Conservation (phyloP, 2,113 vertebrate genomes). For the Gambusia holbrooki region DNA sequence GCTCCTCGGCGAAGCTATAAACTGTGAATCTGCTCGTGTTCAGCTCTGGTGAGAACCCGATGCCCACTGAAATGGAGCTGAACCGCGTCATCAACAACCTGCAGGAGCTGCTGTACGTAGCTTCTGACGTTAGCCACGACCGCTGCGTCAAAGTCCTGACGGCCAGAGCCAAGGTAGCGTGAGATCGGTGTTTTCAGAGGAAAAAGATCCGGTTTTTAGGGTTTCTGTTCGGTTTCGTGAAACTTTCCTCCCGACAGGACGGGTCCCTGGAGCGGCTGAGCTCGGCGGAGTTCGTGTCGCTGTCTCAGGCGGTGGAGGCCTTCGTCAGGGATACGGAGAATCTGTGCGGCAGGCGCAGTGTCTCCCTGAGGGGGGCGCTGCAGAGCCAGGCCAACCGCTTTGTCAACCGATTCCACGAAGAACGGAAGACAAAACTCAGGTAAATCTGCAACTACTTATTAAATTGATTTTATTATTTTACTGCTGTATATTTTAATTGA, state of each 20-base stretch:
- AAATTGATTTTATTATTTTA: no score
- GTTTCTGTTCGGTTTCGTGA: background rate
- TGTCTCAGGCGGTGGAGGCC: conserved; percentile 90
- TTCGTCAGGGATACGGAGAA: conserved; percentile 91
- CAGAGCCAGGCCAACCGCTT: conserved; percentile 97
- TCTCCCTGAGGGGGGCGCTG: conserved; percentile 91
- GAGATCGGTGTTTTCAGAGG: no score
- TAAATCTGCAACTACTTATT: conserved; percentile 38
- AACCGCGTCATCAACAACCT: conserved; percentile 86
- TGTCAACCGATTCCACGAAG: conserved; percentile 96
- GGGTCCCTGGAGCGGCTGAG: conserved; percentile 95
- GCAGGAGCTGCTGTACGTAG: conserved; percentile 88
- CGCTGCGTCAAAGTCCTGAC: conserved; percentile 95
- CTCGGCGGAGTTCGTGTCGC: conserved; percentile 90
- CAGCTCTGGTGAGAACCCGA: conserved; percentile 88
- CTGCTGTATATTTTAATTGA: no score
- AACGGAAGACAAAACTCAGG: conserved; percentile 96
- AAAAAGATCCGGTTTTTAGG: background rate
- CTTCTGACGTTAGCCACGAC: conserved; percentile 94
- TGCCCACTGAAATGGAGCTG: conserved; percentile 90
- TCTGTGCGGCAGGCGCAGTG: conserved; percentile 89
- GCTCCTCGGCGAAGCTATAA: background rate
- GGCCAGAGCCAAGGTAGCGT: conserved; percentile 89
- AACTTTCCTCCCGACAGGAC: conserved; percentile 75
- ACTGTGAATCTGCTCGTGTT: background rate